Conservation (phyloP, 2,888 invertebrate species). For the Hydroisotoma schaefferi region DNA sequence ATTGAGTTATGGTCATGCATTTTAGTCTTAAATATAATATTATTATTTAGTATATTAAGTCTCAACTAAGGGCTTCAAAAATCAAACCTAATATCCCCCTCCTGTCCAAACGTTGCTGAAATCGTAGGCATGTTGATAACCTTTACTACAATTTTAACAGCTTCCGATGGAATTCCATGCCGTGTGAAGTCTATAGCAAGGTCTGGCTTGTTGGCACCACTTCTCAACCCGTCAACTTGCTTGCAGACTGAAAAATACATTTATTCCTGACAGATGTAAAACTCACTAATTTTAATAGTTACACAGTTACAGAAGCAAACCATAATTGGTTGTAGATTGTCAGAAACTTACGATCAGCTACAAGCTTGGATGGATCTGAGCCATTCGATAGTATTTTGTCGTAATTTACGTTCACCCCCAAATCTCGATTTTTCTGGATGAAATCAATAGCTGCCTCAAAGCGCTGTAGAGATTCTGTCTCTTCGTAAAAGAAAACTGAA, state of each 20-base stretch:
- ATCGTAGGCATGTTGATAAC: constrained; percentile 77
- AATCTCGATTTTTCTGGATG: constrained; percentile 65
- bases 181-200: constrained; percentile 68
- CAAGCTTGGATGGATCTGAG: constrained; percentile 66
- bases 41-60: neutral
- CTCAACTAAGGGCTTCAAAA: neutral
- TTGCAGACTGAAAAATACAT: constrained; percentile 62
- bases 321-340: neutral
- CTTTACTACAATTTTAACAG: constrained; percentile 76
- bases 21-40: neutral
- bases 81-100: constrained; percentile 66
- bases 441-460: constrained; percentile 63
- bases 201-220: constrained; percentile 49
- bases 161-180: constrained; percentile 75
- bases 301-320: too few species aligned
- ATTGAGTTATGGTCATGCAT: neutral
- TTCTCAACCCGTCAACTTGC: constrained; percentile 65
- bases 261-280: neutral
- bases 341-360: constrained; percentile 63
- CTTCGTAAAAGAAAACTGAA: constrained; percentile 71
- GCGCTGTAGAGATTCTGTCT: constrained; percentile 61
- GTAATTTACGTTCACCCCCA: constrained; percentile 64
- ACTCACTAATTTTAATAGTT: neutral
- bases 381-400: constrained; percentile 64
- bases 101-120: constrained; percentile 79